Conservation (phyloP, 2,797 vertebrate genomes). For the Poecilia wingei region DNA sequence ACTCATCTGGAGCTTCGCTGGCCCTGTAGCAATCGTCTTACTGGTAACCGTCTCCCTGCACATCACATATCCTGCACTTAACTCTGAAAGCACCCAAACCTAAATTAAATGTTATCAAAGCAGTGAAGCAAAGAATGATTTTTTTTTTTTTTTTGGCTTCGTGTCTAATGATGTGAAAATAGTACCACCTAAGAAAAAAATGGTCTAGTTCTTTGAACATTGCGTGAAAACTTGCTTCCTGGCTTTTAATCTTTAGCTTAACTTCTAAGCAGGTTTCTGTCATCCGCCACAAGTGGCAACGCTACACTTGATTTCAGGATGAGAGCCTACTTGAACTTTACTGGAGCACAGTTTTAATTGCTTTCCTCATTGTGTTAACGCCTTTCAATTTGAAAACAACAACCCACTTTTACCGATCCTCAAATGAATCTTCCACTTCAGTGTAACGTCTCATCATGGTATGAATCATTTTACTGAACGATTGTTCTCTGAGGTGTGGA, state of each 20-base stretch:
- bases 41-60: slow-evolving; percentile 81
- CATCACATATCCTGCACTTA: neutral
- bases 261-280: neutral
- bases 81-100: neutral
- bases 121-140: too few species aligned
- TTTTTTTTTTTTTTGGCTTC: neutral
- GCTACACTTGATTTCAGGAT: slow-evolving; percentile 13
- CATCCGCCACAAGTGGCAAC: slow-evolving; percentile 7
- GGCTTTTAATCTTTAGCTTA: neutral
- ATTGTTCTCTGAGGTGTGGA: neutral
- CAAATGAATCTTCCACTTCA: neutral
- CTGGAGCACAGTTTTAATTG: slow-evolving; percentile 15
- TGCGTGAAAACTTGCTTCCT: slow-evolving; percentile 5
- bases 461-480: neutral
- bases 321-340: slow-evolving; percentile 9
- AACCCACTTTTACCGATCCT: neutral
- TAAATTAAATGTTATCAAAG: neutral
- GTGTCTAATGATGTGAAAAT: neutral
- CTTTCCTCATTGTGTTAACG: slow-evolving; percentile 1
- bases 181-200: neutral
- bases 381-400: neutral
- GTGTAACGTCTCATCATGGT: neutral
- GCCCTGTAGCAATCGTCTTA: slow-evolving; percentile 92
- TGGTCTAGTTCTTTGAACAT: neutral
- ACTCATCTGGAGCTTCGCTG: slow-evolving; percentile 98